phyloP scores from a whole-genome alignment of 1,140 invertebrate genomes.

The Anoplolepis gracilipes region DNA sequence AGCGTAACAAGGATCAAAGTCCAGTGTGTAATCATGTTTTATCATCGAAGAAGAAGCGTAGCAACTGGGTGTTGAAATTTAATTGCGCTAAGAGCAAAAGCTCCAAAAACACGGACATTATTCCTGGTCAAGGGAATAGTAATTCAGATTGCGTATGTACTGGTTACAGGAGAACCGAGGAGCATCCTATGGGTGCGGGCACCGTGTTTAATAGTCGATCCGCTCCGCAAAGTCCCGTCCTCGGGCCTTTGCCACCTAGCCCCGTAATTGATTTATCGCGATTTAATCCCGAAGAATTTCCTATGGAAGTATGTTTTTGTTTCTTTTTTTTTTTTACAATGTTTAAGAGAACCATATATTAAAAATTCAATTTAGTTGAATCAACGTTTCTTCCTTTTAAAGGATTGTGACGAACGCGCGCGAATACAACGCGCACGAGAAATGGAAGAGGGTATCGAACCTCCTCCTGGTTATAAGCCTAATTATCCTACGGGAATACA shows the following conservation, averaged over 20 bases:
- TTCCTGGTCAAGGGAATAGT: conserved; percentile 83
- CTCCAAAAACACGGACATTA: conserved; percentile 85
- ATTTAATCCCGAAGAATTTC: conserved; percentile 88
- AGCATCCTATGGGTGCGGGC: conserved; percentile 86
- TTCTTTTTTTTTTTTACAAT: background rate
- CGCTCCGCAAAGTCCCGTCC: conserved; percentile 80
- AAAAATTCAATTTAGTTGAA: no score
- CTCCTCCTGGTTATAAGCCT: conserved; percentile 88
- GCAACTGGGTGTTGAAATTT: conserved; percentile 88
- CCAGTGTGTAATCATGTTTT: conserved; percentile 83
- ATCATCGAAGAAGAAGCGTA: conserved; percentile 86
- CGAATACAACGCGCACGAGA: conserved; percentile 90
- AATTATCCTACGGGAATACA: conserved; percentile 82
- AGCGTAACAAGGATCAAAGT: conserved; percentile 83
- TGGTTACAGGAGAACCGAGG: conserved; percentile 87
- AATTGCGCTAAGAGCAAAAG: conserved; percentile 87
- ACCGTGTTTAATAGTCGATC: conserved; percentile 85
- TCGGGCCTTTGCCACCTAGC: conserved; percentile 81
- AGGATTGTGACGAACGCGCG: conserved; percentile 91
- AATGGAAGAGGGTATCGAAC: conserved; percentile 92
- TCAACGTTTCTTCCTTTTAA: background rate
- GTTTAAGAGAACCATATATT: background rate
- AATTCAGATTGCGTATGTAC: conserved; percentile 88
- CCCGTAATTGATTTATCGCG: conserved; percentile 87
- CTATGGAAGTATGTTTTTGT: conserved; percentile 83